Evolutionary conservation across 2,113 vertebrate genomes (phyloP).

Genomic region (Percina caprodes): DNA sequence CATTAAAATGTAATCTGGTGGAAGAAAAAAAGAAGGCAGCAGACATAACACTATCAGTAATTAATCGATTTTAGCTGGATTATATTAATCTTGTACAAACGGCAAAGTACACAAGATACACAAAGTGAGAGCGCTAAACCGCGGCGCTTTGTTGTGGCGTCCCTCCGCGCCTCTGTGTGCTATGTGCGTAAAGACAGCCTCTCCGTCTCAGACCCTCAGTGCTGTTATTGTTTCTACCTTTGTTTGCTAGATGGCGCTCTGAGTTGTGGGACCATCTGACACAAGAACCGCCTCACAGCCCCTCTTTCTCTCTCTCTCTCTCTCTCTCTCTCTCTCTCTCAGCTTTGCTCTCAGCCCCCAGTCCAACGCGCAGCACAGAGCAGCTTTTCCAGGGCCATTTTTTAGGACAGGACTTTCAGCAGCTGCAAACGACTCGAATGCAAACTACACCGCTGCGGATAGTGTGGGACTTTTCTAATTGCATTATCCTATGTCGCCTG

Average conservation of each 20-base stretch:
- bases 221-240: constrained; percentile 87
- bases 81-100: constrained; percentile 9
- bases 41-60: constrained; percentile 11
- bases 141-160: constrained; percentile 60
- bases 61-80: constrained; percentile 9
- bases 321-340: constrained; percentile 43
- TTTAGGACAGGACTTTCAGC: constrained; percentile 54
- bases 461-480: constrained; percentile 42
- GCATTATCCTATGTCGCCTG: constrained; percentile 42
- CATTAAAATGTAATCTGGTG: constrained; percentile 34
- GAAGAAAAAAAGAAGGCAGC: background rate
- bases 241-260: constrained; percentile 98
- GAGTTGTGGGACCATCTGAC: constrained; percentile 86
- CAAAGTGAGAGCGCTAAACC: constrained; percentile 49
- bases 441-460: constrained; percentile 20
- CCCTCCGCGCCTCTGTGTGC: constrained; percentile 59
- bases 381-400: constrained; percentile 40
- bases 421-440: constrained; percentile 43
- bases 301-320: constrained; percentile 35
- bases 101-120: background rate
- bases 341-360: constrained; percentile 45
- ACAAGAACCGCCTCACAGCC: constrained; percentile 72
- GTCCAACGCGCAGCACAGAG: constrained; percentile 49
- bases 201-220: constrained; percentile 47
- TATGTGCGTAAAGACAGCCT: constrained; percentile 63